Evolutionary conservation across 2,888 invertebrate species (phyloP), one percentile per base, ranked within the genome.

Genomic region (Lithophane socia): DNA sequence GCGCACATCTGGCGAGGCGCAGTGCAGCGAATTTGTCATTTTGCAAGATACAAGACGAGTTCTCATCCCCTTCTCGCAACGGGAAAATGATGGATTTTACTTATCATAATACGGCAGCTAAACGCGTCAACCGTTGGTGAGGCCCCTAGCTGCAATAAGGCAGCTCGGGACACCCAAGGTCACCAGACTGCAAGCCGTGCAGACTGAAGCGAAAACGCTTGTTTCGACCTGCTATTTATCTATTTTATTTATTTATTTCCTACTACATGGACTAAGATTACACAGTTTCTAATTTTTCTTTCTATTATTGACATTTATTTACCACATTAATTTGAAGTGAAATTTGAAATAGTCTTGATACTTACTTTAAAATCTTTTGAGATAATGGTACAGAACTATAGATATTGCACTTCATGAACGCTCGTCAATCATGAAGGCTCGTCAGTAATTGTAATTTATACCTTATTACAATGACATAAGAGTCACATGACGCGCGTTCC

Each of bases 241-340:
- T 29, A 29, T 29, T 29, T 29, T 29, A 29, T 29, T 29, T 29
- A 29, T 29, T 29, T 29, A 29, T 29, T 29, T 29, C 29, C 29
- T 49, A 71, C 74, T 67, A 49, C 61, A 76, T 72, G 75, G 60
- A 63, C 54, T 64, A 69, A 75, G 64, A 60, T 52, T 75, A 76
- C 10, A 77, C 58, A 44, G 67, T 29, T 47, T 61, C 58, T 64
- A 79, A n/a, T 58, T 73, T 66, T 69, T 73, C 37, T 75, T 13
- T 73, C 64, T 76, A 77, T 69, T 82, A 75, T 76, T 84, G 72
- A 82, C 75, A 80, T 72, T 52, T 72, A 72, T 37, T 75, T 76
- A 77, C 63, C 63, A 80, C 79, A 69, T 83, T 79, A 82, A 70
- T 82, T 83, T 82, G 71, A 81, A 44, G 42, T 13, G 56, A 16